phyloP scores from a whole-genome alignment of 2,888 invertebrate species.

The Mongoloraphidia duomilia region DNA sequence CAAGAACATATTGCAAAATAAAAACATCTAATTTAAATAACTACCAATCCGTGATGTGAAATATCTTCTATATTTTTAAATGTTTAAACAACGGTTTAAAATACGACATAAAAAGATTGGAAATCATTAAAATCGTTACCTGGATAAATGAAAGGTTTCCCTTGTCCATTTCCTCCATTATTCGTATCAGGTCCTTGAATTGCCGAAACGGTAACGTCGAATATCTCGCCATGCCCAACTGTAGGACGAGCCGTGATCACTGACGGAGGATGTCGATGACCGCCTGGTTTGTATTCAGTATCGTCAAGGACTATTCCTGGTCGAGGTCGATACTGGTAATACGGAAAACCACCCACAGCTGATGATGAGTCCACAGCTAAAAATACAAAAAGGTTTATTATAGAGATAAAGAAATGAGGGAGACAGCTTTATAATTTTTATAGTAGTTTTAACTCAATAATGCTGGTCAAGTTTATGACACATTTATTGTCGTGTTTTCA shows the following conservation, averaged over 20 bases:
- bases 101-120: no score
- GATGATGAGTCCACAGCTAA: not conserved
- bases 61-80: no score
- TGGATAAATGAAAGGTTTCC: constrained; percentile 37
- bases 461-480: no score
- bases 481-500: no score
- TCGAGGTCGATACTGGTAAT: constrained; percentile 55
- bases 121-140: constrained; percentile 22
- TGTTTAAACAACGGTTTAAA: no score
- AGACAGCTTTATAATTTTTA: no score
- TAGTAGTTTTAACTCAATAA: no score
- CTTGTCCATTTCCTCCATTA: constrained; percentile 25
- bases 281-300: constrained; percentile 60
- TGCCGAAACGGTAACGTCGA: constrained; percentile 78
- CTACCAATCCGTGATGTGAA: no score
- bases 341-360: constrained; percentile 26
- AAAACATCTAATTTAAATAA: no score
- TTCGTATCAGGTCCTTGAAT: constrained; percentile 67
- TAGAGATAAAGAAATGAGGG: no score
- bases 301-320: constrained; percentile 81
- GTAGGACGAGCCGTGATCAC: constrained; percentile 30
- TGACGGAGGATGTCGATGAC: constrained; percentile 25
- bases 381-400: no score
- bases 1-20: no score
- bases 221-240: constrained; percentile 61